Evolutionary conservation across 2,888 invertebrate genomes (phyloP), one percentile per base, ranked within the genome.

Genomic region (Lissocephala sabroskyi): DNA sequence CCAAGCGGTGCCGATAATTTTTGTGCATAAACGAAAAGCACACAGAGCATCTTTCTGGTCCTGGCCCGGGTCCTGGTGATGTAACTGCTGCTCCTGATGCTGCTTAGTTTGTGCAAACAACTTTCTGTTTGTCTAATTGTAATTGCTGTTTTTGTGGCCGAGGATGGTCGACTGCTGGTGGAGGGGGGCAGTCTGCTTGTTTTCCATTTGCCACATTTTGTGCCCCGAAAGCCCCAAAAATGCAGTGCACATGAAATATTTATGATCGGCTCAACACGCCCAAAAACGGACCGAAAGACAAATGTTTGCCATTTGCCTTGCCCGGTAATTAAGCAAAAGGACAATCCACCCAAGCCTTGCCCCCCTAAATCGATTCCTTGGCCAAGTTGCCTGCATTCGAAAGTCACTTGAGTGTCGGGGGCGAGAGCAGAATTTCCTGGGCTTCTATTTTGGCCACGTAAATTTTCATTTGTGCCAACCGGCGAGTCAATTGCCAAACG

Each of bases 101-200:
- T 79, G 79, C 77, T 79, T 73, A 73, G 54, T 75, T 77, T 73
- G 78, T 52, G 58, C 79, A 79, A 74, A 79, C 78, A 73, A 62
- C 79, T 65, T 74, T 59, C 70, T 71, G 79, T 79, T 77, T 79
- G 71, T 77, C 79, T 79, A 73, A 73, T 71, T 71, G 71, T 79
- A 79, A 79, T 73, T 73, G 71, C 71, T 65, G 65, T 73, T 73
- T 76, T 67, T 65, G 71, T 23, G 23, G 23, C 23, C 3, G 7
- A 23, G 4, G 3, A 3, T 23, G 23, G 4, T 23, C 23, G 23
- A 5, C 4, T 23, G 7, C 7, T 3, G 3, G 23, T 23, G 23
- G 3, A 7, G 3, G 23, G 3, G 7, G 3, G 23, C 7, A 5
- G 4, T 23, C 49, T 54, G 59, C 63, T 62, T 62, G 53, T 43